A percentile compares a stretch with the other conserved stretches of the same genome.
phyloP scores from a whole-genome alignment of 2,113 vertebrate species.

The Gorsachius goisagi region DNA sequence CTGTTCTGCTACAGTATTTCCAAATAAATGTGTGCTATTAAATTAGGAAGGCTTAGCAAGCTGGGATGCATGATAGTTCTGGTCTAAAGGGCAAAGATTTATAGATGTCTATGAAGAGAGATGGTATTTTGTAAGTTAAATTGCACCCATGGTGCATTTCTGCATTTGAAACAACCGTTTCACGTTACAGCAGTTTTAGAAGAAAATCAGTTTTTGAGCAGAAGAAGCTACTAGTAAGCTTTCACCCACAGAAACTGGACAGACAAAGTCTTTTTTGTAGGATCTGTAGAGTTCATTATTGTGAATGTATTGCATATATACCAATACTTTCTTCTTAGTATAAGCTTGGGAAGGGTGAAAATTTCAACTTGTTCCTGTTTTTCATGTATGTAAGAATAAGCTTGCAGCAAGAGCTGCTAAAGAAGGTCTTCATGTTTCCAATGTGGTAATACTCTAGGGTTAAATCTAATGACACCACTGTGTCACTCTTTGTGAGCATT shows the following conservation, averaged over 20 bases:
- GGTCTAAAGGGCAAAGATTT: constrained; percentile 6
- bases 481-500: not conserved
- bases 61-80: not conserved
- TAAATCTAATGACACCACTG: not conserved
- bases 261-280: not conserved
- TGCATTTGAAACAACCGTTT: not conserved
- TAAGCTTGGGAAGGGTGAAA: not conserved
- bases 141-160: not conserved
- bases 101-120: not conserved
- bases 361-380: not conserved
- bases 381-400: not conserved
- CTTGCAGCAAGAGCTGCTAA: not conserved
- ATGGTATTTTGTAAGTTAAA: not conserved
- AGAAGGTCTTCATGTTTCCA: not conserved
- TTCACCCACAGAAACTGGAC: not conserved
- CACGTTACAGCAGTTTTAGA: not conserved
- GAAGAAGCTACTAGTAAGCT: not conserved
- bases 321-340: not conserved
- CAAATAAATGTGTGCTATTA: not conserved
- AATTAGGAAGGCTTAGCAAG: not conserved
- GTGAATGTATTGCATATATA: not conserved
- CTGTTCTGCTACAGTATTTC: constrained; percentile 12
- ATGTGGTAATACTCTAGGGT: not conserved
- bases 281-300: not conserved
- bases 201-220: not conserved